These are phyloP conservation scores for Drosophila dunni DNA, from an alignment of 1,140 invertebrate genomes.

Conservation along the genomic window DNA sequence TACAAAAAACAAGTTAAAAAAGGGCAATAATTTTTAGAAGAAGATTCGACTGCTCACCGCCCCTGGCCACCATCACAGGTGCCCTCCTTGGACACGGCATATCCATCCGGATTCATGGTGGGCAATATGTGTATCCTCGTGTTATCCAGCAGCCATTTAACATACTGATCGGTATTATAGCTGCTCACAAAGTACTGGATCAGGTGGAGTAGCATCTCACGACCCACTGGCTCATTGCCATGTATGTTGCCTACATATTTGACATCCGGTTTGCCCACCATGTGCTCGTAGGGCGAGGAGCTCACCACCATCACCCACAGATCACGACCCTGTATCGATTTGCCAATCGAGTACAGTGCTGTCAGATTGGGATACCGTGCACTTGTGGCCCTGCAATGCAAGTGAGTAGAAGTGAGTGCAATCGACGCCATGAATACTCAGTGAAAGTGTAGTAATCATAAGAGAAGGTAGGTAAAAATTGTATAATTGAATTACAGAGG, in stretches of 20 bases:
- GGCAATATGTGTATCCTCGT: constrained; percentile 96
- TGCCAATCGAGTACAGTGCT: constrained; percentile 95
- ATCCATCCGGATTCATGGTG: constrained; percentile 96
- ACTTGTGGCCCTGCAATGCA: constrained; percentile 86
- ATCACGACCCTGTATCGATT: constrained; percentile 95
- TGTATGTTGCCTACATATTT: constrained; percentile 97
- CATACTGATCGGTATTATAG: constrained; percentile 91
- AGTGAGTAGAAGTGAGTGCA: too few relatives aligned
- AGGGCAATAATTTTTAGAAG: neutral
- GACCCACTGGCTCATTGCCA: constrained; percentile 95
- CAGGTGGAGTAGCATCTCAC: constrained; percentile 94
- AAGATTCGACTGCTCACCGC: constrained; percentile 86
- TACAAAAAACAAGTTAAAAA: constrained; percentile 73
- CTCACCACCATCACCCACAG: constrained; percentile 98
- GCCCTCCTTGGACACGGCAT: constrained; percentile 94
- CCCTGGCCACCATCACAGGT: constrained; percentile 93
- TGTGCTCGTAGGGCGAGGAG: constrained; percentile 94
- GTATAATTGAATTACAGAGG: too few relatives aligned
- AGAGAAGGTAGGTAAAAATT: too few relatives aligned
- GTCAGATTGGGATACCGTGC: constrained; percentile 93
- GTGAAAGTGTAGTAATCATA: too few relatives aligned
- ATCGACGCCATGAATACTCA: too few relatives aligned
- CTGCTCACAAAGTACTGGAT: constrained; percentile 94
- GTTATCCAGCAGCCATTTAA: constrained; percentile 94
- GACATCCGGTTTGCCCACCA: constrained; percentile 95